Base-by-base conservation (phyloP, 2,797 vertebrate species). In the Varecia variegata region DNA sequence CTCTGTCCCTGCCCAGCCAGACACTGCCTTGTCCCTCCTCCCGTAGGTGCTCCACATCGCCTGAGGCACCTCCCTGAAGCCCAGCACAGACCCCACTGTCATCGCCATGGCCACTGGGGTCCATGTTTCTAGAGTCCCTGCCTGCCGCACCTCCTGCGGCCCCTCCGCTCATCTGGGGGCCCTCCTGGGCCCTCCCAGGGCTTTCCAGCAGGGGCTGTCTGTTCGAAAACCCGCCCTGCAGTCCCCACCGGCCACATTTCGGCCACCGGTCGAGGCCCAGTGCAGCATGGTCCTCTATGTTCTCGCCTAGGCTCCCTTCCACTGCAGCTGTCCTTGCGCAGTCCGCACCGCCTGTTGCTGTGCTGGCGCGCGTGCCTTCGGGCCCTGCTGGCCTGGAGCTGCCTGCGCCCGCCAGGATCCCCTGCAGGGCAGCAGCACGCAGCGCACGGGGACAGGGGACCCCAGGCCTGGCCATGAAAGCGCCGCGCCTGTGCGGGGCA, bases 361-460 rank as follows among this genome's bases (percentile, higher is more conserved):
- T 3, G 35, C 21, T 88, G 18, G 35, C 11, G 21, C 13, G 15
- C 4, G 38, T 25, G 32, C 13, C 65, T 45, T 15, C 15, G 30
- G n/a, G 67, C 20, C 76, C 25, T 20, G 25, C 43, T 10, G 38
- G 83, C n/a, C 68, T 1, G 38, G 60, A 45, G 52, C 73, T 73
- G n/a, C 67, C 0, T 1, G 65, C 0, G 2, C 27, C 52, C 25
- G 2, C 1, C 4, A 15, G 12, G 43, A 18, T 62, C 54, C 77
- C 71, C 38, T 45, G 2, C 13, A 0, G 0, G 1, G 17, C 77
- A 15, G 5, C 76, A 5, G 23, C 52, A 40, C 27, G 3, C 10
- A 4, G 17, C 0, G 15, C 18, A 5, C 10, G 7, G 30, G 6
- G 35, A 45, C 1, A 9, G 73, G 35, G 25, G n/a, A 21, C 25